phyloP scores from a whole-genome alignment of 1,140 invertebrate species.

The Brachionus paranguensis region DNA sequence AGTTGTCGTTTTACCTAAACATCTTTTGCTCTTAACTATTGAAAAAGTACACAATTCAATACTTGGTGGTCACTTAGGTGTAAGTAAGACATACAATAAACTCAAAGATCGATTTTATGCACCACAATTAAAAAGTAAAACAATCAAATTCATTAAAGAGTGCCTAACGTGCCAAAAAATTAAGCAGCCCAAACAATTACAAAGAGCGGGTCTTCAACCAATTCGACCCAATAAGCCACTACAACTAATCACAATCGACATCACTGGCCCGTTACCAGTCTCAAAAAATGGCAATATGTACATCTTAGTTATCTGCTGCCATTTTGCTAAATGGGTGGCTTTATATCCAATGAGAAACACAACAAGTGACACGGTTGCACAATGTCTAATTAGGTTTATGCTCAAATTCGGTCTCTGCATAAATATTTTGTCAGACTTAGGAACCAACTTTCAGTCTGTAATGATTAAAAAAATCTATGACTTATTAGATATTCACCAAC shows the following conservation, averaged over 20 bases:
- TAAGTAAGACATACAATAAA: background rate
- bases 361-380: background rate
- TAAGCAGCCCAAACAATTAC: background rate
- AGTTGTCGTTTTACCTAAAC: background rate
- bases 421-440: background rate
- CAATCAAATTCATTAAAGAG: background rate
- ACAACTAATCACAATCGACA: conserved; percentile 41
- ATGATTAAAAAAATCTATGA: conserved; percentile 28
- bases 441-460: background rate
- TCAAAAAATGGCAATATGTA: conserved; percentile 45
- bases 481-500: conserved; percentile 38
- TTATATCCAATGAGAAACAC: conserved; percentile 42
- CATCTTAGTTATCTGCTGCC: conserved; percentile 48
- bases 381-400: background rate
- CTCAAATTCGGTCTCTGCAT: background rate
- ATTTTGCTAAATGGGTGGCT: conserved; percentile 54
- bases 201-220: background rate
- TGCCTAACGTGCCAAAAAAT: conserved; percentile 29
- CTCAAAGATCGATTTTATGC: background rate
- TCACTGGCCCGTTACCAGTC: conserved; percentile 42
- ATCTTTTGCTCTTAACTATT: background rate
- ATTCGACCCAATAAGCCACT: background rate
- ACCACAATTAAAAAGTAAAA: background rate
- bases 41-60: background rate
- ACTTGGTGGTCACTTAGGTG: conserved; percentile 6